Base-by-base conservation (phyloP, 1,140 invertebrate species). In the Rhynchophorus ferrugineus region DNA sequence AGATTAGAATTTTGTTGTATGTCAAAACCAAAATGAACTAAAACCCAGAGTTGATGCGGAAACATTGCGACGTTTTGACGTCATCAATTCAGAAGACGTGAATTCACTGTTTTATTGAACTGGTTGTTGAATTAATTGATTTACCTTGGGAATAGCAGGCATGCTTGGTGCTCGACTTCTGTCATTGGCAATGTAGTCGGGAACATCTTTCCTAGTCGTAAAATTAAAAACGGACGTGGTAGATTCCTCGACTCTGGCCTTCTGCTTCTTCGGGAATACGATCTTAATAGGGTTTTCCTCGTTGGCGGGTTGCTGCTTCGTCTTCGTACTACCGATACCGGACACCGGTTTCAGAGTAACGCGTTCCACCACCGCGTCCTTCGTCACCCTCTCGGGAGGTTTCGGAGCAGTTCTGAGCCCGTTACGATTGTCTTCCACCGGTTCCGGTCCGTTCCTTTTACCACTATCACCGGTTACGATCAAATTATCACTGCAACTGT, bases 171-270 rank as follows among this genome's bases (percentile, higher is more conserved):
- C 77, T 46, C 86, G 79, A 59, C 87, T 75, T 48, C 86, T 87
- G 73, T 91, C 88, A 72, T 91, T 90, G 69, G 89, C 85, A 66
- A 91, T 89, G 71, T 92, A 91, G 76, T 91, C 87, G 39, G 89
- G 89, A 57, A 91, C 86, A 59, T 86, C 83, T 67, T 86, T 87
- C 59, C 84, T 78, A 67, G 80, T 77, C 57, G 82, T 87, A 71
- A 91, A 93, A 72, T 91, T 89, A 70, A 91, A 91, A 39, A 91
- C 86, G 71, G 90, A 84, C 7, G 85, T 83, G 58, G 61, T 69
- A 65, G 61, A 57, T 52, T 63, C 56, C 3, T 57, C 63, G 46
- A 56, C 53, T 42, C 61, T 63, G 54, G 37, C 46, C 36, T 58
- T 49, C 34, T 51, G 51, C 46, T 58, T 57, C 41, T 54, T 61